A percentile compares a stretch with the other conserved stretches of the same genome.
phyloP scores from a whole-genome alignment of 1,140 invertebrate genomes.

The Danaus melanippus region DNA sequence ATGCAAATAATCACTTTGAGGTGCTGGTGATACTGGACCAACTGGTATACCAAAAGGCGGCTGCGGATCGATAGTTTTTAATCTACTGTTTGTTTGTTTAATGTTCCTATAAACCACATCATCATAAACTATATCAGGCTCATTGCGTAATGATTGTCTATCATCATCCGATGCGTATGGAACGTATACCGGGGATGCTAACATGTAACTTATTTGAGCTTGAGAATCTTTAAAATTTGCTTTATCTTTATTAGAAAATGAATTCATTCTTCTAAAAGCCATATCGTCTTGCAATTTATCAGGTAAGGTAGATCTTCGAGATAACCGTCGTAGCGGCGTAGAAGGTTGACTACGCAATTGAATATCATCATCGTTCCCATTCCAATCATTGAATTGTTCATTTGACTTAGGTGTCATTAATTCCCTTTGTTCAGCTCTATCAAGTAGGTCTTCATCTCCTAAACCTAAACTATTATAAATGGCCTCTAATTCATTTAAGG shows the following conservation, averaged over 20 bases:
- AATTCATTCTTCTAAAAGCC: constrained; percentile 81
- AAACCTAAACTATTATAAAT: constrained; percentile 89
- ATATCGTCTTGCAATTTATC: constrained; percentile 84
- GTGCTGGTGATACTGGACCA: constrained; percentile 81
- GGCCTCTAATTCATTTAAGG: constrained; percentile 88
- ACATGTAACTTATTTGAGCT: constrained; percentile 80
- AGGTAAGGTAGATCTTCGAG: constrained; percentile 66
- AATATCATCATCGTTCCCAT: constrained; percentile 62
- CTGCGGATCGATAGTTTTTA: constrained; percentile 83
- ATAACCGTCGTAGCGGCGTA: constrained; percentile 48
- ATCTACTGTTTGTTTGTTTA: constrained; percentile 80
- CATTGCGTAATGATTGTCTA: constrained; percentile 71
- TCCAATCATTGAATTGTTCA: constrained; percentile 64
- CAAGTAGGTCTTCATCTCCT: constrained; percentile 85
- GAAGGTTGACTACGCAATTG: constrained; percentile 59
- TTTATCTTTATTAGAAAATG: constrained; percentile 71
- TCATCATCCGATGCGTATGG: constrained; percentile 64
- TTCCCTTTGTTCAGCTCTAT: constrained; percentile 83
- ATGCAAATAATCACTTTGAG: constrained; percentile 88
- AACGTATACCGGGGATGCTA: constrained; percentile 78
- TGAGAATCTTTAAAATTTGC: constrained; percentile 67
- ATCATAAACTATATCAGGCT: constrained; percentile 87
- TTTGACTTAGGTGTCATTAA: constrained; percentile 73
- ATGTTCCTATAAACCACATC: constrained; percentile 88
- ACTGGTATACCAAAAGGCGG: constrained; percentile 92